Evolutionary conservation across 2,888 invertebrate genomes (phyloP), one percentile per base, ranked within the genome.

Genomic region (Monoplex corrugatus): DNA sequence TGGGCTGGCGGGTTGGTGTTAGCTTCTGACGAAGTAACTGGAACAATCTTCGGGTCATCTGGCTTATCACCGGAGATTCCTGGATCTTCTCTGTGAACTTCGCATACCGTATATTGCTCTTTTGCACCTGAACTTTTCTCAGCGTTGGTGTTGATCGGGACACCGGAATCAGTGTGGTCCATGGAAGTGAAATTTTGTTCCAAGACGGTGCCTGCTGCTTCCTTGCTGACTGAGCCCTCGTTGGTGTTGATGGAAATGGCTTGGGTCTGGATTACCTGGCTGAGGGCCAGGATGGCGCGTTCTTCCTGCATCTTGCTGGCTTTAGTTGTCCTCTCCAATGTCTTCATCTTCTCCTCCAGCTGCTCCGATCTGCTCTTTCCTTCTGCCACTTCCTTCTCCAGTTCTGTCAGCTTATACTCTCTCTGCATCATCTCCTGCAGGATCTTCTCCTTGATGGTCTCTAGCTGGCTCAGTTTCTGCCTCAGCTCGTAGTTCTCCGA

Each of bases 301-400:
- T 84, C 84, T 13, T 84, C 84, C 50, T 84, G 50, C 50, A 84
- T 35, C 38, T 84, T 57, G 57, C 45, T 57, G 84, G 50, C 35
- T 32, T 84, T 35, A 5, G 19, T 16, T 5, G 19, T 35, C 78
- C 68, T 38, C 87, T 87, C 50, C 45, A 72, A n/a, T 10, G 40
- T 78, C 78, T 87, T 78, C 87, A 72, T 78, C 87, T 87, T 78
- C 78, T 87, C 38, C 87, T 87, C 75, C 87, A 72, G 50, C 78
- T 68, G 44, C 45, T 87, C 75, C 28, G 68, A 50, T 78, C 28
- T 50, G 72, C 44, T 50, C 78, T 43, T 28, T 10, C 75, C 50
- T 35, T 87, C 75, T 38, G n/a, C 75, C 78, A 72, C 75, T 78
- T 87, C n/a, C 78, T 23, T 28, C 78, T 87, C 72, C 87, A 72